These are phyloP conservation scores for Onchidella celtica DNA, from an alignment of 2,888 invertebrate species.

Conservation along the genomic window DNA sequence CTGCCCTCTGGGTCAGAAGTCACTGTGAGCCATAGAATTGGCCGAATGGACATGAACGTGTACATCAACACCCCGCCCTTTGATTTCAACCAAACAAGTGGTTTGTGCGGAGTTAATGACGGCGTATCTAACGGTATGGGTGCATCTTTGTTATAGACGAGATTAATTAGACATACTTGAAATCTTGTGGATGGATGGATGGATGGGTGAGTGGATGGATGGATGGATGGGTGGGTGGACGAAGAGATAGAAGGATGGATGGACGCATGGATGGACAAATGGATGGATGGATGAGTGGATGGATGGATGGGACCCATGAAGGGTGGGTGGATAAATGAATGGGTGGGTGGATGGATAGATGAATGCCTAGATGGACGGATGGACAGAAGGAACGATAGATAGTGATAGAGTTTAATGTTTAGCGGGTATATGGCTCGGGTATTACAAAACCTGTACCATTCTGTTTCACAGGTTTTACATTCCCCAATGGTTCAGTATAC, in stretches of 20 bases:
- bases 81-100: constrained; percentile 37
- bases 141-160: too few species aligned
- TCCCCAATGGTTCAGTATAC: not conserved
- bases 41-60: constrained; percentile 25
- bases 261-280: not conserved
- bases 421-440: too few species aligned
- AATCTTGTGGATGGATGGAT: not conserved
- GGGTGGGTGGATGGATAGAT: not conserved
- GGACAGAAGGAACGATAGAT: not conserved
- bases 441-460: too few species aligned
- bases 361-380: not conserved
- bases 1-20: constrained; percentile 48
- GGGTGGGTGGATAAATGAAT: not conserved
- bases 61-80: constrained; percentile 40
- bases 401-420: not conserved
- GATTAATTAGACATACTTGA: too few species aligned
- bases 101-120: constrained; percentile 52
- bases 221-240: not conserved
- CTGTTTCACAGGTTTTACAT: too few species aligned
- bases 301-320: not conserved
- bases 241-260: not conserved
- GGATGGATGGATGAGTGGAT: not conserved
- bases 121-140: too few species aligned
- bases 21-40: too few species aligned
- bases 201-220: not conserved